Evolutionary conservation across 1,140 invertebrate species (phyloP).

Genomic region (Megathymus violae): DNA sequence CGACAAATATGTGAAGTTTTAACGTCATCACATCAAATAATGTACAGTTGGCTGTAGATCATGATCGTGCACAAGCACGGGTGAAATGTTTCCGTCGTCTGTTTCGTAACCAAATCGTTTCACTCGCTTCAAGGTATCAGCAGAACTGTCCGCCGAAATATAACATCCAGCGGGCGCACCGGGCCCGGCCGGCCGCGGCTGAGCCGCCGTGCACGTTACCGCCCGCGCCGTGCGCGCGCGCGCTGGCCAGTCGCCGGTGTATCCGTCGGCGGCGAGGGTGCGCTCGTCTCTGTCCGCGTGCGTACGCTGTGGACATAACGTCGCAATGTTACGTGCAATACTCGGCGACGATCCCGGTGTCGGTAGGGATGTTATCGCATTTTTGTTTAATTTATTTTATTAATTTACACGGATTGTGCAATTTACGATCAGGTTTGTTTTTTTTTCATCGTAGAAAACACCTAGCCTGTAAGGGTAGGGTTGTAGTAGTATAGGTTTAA

Average conservation of each 20-base stretch:
- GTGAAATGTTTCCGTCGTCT: no score
- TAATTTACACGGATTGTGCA: slow-evolving; percentile 9
- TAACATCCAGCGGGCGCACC: slow-evolving; percentile 47
- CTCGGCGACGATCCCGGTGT: slow-evolving; percentile 33
- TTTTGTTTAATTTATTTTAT: slow-evolving; percentile 9
- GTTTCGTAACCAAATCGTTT: slow-evolving; percentile 1
- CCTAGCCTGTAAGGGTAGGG: neutral
- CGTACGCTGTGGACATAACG: slow-evolving; percentile 2
- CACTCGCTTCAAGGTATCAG: slow-evolving; percentile 60
- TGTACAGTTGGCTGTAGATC: no score
- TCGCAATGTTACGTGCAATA: slow-evolving; percentile 60
- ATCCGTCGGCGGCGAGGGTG: no score
- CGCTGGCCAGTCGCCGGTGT: no score
- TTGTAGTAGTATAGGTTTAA: no score
- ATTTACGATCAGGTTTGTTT: neutral
- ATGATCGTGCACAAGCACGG: no score
- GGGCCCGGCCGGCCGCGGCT: slow-evolving; percentile 23
- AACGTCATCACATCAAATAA: no score
- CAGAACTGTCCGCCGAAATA: slow-evolving; percentile 64
- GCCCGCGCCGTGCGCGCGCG: slow-evolving; percentile 5
- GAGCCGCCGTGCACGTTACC: neutral
- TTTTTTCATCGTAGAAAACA: neutral
- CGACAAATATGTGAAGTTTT: no score
- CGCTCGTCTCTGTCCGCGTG: no score
- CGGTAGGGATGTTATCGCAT: slow-evolving; percentile 4